Evolutionary conservation across 2,797 vertebrate species (phyloP).

Genomic region (Clarias platycephalus): DNA sequence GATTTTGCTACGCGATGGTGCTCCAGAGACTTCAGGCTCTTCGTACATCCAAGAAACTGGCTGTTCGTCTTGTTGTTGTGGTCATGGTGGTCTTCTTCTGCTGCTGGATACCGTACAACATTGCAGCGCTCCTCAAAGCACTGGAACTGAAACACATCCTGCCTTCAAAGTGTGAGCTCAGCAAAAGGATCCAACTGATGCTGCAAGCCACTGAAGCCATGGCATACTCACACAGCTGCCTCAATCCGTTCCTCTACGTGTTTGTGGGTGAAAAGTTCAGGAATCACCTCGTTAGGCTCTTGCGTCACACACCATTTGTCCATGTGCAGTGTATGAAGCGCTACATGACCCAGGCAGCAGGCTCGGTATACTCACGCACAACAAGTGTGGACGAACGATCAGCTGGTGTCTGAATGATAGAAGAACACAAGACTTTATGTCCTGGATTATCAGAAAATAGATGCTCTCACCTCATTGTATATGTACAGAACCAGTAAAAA

Average conservation of each 20-base stretch:
- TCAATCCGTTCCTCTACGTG: slow-evolving; percentile 90
- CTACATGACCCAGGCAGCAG: slow-evolving; percentile 51
- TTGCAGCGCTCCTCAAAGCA: slow-evolving; percentile 74
- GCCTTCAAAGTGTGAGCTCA: slow-evolving; percentile 61
- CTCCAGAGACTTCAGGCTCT: slow-evolving; percentile 72
- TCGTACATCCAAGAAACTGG: slow-evolving; percentile 78
- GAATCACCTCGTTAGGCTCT: slow-evolving; percentile 75
- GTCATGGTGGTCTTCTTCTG: slow-evolving; percentile 83
- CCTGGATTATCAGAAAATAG: too few species aligned
- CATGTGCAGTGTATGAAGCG: slow-evolving; percentile 65
- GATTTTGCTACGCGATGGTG: slow-evolving; percentile 85
- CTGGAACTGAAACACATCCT: slow-evolving; percentile 64
- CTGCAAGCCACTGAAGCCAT: slow-evolving; percentile 79
- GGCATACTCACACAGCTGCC: slow-evolving; percentile 84
- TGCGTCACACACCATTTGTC: slow-evolving; percentile 62
- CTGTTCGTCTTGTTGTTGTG: slow-evolving; percentile 78
- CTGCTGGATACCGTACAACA: slow-evolving; percentile 88
- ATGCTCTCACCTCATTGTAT: too few species aligned
- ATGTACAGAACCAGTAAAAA: too few species aligned
- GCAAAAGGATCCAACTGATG: slow-evolving; percentile 68
- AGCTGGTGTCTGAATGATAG: neutral
- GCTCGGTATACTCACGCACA: neutral
- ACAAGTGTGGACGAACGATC: neutral
- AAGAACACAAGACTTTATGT: neutral
- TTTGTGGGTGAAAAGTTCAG: slow-evolving; percentile 90